Conservation (phyloP, 2,888 invertebrate genomes). For the Empis livida region DNA sequence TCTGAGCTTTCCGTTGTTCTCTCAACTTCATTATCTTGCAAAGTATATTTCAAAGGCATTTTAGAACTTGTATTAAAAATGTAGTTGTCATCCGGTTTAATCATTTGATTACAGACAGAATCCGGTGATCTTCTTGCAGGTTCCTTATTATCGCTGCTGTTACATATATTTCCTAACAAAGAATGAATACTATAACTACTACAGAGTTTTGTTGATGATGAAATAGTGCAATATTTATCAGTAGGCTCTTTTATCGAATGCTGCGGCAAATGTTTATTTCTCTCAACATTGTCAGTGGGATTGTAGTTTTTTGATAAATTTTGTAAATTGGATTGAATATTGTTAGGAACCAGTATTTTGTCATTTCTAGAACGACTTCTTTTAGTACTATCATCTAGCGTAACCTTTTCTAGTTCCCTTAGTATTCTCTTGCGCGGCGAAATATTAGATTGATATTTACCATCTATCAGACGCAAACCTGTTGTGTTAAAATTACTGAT, state of each 20-base stretch:
- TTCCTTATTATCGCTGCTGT: background rate
- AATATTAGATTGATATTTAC: slow-evolving; percentile 38
- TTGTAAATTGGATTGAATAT: background rate
- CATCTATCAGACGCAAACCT: slow-evolving; percentile 19
- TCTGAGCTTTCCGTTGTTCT: too few species aligned
- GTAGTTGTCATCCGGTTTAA: background rate
- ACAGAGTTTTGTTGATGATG: slow-evolving; percentile 35
- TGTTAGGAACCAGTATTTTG: slow-evolving; percentile 29
- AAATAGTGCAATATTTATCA: background rate
- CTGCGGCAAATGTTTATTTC: background rate
- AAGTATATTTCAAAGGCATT: background rate
- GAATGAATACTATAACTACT: slow-evolving; percentile 80
- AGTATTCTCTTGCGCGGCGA: slow-evolving; percentile 74
- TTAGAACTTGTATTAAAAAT: background rate
- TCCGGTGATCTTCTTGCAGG: background rate
- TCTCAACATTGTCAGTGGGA: slow-evolving; percentile 3
- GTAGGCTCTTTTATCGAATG: background rate
- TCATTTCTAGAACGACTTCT: slow-evolving; percentile 39
- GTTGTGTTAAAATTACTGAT: slow-evolving; percentile 20
- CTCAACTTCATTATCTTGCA: too few species aligned
- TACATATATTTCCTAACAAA: slow-evolving; percentile 46
- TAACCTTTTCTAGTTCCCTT: slow-evolving; percentile 67
- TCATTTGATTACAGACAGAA: background rate
- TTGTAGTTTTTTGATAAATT: slow-evolving; percentile 9
- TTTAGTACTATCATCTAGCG: slow-evolving; percentile 48